phyloP scores from a whole-genome alignment of 2,113 vertebrate genomes.

The Paracanthobrama guichenoti region DNA sequence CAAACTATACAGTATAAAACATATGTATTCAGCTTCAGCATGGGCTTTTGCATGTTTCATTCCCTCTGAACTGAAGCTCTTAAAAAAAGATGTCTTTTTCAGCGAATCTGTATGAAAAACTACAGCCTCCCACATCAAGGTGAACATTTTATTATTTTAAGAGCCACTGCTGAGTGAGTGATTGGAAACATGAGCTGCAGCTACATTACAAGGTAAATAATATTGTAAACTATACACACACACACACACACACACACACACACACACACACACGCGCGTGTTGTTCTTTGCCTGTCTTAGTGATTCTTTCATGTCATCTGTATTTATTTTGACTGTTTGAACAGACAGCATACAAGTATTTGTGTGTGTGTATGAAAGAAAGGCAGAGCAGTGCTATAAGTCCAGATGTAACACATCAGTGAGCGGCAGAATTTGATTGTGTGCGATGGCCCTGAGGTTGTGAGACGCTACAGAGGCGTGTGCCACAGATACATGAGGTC shows the following conservation, averaged over 20 bases:
- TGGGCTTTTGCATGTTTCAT: not conserved
- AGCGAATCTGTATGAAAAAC: not conserved
- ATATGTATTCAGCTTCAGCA: not conserved
- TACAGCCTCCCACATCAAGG: not conserved
- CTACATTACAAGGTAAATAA: conserved; percentile 13
- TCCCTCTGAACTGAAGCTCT: conserved; percentile 2
- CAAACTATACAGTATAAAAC: not conserved
- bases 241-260: not conserved
- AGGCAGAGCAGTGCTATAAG: not conserved
- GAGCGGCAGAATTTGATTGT: conserved; percentile 18
- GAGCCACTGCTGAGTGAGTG: conserved; percentile 16
- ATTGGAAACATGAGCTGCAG: not conserved
- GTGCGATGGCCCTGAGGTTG: conserved; percentile 12
- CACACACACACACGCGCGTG: not conserved
- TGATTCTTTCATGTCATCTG: not conserved
- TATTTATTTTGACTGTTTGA: conserved; percentile 5
- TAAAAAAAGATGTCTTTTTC: not conserved
- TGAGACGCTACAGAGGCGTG: not conserved
- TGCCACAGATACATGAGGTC: conserved; percentile 10
- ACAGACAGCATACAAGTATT: too few relatives aligned
- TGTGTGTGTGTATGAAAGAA: not conserved
- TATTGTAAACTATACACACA: conserved; percentile 2
- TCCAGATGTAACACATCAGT: conserved; percentile 1
- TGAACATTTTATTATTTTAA: conserved; percentile 3
- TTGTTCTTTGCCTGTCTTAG: not conserved